Conservation (phyloP, 2,113 vertebrate genomes). For the Dryoscopus gambensis region DNA sequence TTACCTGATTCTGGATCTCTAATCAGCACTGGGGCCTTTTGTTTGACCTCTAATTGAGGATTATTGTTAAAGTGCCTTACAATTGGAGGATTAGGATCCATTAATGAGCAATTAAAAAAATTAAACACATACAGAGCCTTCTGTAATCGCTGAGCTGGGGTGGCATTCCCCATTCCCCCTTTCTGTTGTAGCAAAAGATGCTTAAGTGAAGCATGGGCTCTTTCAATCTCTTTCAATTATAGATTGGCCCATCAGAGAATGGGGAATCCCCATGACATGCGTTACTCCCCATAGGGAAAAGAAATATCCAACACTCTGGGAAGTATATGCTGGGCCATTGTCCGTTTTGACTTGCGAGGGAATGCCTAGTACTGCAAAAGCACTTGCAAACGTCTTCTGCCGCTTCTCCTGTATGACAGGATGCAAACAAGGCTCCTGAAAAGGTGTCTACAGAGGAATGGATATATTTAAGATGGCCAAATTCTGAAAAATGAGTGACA, state of each 20-base stretch:
- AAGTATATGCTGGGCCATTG: not conserved
- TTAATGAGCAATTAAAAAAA: not conserved
- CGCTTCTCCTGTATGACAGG: not conserved
- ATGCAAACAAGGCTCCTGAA: not conserved
- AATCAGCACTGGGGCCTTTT: not conserved
- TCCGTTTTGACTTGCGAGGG: not conserved
- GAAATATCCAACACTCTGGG: not conserved
- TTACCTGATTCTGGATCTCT: not conserved
- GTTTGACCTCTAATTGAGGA: not conserved
- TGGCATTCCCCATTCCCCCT: not conserved
- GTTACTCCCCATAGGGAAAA: not conserved
- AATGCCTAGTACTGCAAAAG: not conserved
- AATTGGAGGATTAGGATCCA: not conserved
- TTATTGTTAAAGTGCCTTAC: not conserved
- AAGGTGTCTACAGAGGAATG: not conserved
- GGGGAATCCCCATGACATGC: not conserved
- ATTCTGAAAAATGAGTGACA: not conserved
- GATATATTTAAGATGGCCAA: not conserved
- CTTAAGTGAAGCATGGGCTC: not conserved
- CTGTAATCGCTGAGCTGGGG: not conserved
- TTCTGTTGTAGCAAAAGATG: not conserved
- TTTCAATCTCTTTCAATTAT: too few relatives aligned
- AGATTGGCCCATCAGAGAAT: not conserved
- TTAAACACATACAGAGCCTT: not conserved
- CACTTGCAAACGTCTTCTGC: not conserved